Evolutionary conservation across 2,113 vertebrate genomes (phyloP), one percentile per base, ranked within the genome.

Genomic region (Seriola quinqueradiata): DNA sequence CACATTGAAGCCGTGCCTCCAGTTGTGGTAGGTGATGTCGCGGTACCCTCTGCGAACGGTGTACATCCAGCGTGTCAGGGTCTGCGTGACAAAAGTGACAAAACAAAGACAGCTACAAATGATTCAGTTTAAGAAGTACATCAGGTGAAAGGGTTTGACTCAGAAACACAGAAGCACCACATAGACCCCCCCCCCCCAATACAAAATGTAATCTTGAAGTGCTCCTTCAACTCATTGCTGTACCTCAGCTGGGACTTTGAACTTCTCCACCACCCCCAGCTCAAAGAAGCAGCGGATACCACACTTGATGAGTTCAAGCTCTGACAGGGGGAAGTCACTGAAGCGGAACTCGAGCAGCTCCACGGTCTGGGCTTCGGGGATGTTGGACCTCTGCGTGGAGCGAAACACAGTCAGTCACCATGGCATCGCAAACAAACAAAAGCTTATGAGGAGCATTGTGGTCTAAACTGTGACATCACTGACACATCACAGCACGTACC

Each of bases 221-320:
- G 3, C 19, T 9, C 21, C 21, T 54, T n/a, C 17, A 52, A 21
- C 19, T 52, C 8, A 52, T 21, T 19, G 21, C n/a, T 7, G 12
- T 85, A 98, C 98, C 96, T 99, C 96, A 58, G 96, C 93, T 1
- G 97, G 97, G n/a, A 99, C 96, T 96, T 97, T 98, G 90, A 99
- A 99, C 90, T 99, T 99, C 86, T 98, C 96, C 34, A 99, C 96
- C 70, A 95, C 97, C 1, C 97, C 97, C 59, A 99, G 95, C 88
- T 99, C 97, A 84, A 97, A 97, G 93, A 99, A 99, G 23, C 97
- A 93, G 52, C 95, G 94, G 48, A 99, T 96, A 14, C 97, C 97
- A 75, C 96, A 97, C 77, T 96, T 96, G 87, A 99, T 95, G 73
- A 99, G 89, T 0, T 94, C 96, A 0, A 96, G 85, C 82, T 99